These are phyloP conservation scores for Agapornis roseicollis DNA, from an alignment of 2,113 vertebrate genomes.

Conservation along the genomic window DNA sequence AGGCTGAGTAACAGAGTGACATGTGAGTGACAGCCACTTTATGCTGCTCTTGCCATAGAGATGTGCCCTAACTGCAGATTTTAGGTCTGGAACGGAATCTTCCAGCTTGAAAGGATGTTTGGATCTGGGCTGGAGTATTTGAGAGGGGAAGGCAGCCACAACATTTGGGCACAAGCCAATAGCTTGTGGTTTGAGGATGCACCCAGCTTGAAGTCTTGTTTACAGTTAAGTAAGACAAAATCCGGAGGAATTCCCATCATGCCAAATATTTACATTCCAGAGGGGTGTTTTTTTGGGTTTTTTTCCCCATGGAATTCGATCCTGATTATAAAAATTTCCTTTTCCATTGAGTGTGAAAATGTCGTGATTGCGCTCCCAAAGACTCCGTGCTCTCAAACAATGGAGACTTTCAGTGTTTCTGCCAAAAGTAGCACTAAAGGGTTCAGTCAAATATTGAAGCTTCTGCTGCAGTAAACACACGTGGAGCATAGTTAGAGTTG, in stretches of 20 bases:
- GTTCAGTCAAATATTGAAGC: neutral
- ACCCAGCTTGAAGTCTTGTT: slow-evolving; percentile 6
- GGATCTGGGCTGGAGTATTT: neutral
- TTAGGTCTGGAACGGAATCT: neutral
- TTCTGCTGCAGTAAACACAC: slow-evolving; percentile 15
- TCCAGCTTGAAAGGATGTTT: slow-evolving; percentile 12
- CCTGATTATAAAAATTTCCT: neutral
- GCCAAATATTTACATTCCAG: neutral
- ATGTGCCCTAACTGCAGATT: neutral
- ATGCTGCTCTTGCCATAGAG: neutral
- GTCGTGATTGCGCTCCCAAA: slow-evolving; percentile 11
- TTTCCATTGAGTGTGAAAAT: slow-evolving; percentile 13
- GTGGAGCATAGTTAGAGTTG: neutral
- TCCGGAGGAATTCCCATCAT: neutral
- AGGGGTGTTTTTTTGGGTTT: neutral
- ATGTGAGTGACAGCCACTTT: neutral
- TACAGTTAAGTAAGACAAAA: neutral
- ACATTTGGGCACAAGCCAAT: slow-evolving; percentile 17
- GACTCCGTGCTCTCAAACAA: slow-evolving; percentile 42
- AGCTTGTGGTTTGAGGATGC: slow-evolving; percentile 34
- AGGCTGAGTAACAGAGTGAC: neutral
- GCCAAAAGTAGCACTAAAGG: slow-evolving; percentile 46
- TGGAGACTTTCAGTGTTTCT: neutral
- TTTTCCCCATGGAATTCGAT: neutral
- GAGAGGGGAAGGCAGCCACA: neutral